Evolutionary conservation across 2,113 vertebrate genomes (phyloP).

Genomic region (Rhabdomys dilectus): DNA sequence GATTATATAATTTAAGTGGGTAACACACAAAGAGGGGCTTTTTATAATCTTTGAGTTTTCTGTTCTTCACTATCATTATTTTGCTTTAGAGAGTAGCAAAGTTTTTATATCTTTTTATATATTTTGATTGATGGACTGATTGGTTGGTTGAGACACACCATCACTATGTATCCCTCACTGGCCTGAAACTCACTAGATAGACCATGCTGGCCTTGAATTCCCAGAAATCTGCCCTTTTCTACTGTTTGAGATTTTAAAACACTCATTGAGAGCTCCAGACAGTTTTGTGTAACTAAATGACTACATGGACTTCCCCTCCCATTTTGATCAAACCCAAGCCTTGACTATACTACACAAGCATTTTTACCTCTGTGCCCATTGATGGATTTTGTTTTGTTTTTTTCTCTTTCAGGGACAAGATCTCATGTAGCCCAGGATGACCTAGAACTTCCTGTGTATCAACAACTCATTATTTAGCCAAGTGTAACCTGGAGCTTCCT

Average conservation of each 20-base stretch:
- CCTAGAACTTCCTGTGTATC: neutral
- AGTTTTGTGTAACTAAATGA: neutral
- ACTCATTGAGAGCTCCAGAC: neutral
- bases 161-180: neutral
- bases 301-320: neutral
- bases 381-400: neutral
- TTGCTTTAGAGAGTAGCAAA: neutral
- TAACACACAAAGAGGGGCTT: neutral
- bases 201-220: neutral
- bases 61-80: neutral
- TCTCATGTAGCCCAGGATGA: neutral
- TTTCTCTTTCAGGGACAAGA: neutral
- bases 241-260: neutral
- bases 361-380: neutral
- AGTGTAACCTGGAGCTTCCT: too few relatives aligned
- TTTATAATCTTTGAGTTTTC: slow-evolving; percentile 11
- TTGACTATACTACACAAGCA: neutral
- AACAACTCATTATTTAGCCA: neutral
- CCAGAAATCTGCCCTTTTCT: neutral
- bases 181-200: neutral
- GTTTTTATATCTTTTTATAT: neutral
- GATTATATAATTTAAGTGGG: slow-evolving; percentile 15
- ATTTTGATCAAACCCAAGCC: neutral
- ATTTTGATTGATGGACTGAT: neutral
- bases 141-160: neutral